Evolutionary conservation across 30 jellyfish, hydroid and myxozoan species (phyloP).

Genomic region (Rhopilema esculentum): DNA sequence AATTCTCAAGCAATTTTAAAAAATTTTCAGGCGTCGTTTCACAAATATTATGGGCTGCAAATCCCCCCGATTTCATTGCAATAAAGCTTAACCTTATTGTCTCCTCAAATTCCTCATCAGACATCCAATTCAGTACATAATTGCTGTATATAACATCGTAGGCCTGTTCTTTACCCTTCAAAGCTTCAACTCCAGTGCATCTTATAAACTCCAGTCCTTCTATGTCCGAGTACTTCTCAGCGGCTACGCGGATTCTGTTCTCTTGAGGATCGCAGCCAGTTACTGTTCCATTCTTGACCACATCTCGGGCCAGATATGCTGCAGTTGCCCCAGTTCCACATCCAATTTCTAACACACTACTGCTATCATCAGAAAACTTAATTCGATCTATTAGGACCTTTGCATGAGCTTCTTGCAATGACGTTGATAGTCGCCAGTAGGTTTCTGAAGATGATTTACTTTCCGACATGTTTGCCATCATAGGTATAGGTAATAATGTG

Average conservation of each 20-base stretch:
- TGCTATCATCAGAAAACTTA: neutral
- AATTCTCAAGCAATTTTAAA: neutral
- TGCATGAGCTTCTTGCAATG: neutral
- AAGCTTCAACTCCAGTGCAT: constrained; percentile 14
- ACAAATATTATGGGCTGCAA: constrained; percentile 8
- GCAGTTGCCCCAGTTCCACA: constrained; percentile 43
- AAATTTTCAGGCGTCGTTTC: neutral
- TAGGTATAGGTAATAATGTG: neutral
- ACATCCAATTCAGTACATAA: constrained; percentile 30
- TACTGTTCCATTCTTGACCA: constrained; percentile 18
- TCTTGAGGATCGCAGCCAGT: constrained; percentile 34
- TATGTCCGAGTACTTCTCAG: neutral
- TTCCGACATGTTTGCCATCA: neutral
- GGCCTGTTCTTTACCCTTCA: neutral
- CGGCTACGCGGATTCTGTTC: constrained; percentile 21
- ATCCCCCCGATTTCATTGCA: constrained; percentile 26
- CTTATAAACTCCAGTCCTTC: constrained; percentile 1
- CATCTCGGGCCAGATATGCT: constrained; percentile 25
- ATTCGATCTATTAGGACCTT: neutral
- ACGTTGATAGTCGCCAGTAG: neutral
- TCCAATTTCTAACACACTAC: constrained; percentile 25
- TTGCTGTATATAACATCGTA: constrained; percentile 26
- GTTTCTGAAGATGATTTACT: neutral
- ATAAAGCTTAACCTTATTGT: neutral
- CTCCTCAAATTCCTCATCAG: constrained; percentile 3